These are phyloP conservation scores for Adela reaumurella DNA, from an alignment of 2,888 invertebrate genomes.

Conservation along the genomic window DNA sequence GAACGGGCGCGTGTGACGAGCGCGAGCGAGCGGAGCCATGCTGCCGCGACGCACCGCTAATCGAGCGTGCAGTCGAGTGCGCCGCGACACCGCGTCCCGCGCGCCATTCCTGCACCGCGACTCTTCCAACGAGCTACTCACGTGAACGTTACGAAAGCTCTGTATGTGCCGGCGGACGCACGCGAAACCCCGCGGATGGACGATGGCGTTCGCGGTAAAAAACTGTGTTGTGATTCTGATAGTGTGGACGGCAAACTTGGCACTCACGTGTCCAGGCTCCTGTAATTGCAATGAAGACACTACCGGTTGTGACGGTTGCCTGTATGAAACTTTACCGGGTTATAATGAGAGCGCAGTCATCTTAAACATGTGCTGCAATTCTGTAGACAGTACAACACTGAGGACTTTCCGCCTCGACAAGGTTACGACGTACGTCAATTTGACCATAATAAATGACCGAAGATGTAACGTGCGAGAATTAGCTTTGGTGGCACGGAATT, in stretches of 20 bases:
- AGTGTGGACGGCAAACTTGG: slow-evolving; percentile 28
- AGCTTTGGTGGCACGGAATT: slow-evolving; percentile 24
- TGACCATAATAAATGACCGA: slow-evolving; percentile 21
- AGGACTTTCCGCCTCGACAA: neutral
- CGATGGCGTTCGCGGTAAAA: slow-evolving; percentile 37
- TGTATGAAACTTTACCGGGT: slow-evolving; percentile 32
- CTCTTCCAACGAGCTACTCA: neutral
- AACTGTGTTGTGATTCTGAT: slow-evolving; percentile 33
- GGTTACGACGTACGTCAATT: slow-evolving; percentile 4
- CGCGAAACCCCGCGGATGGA: slow-evolving; percentile 13
- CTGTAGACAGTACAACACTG: neutral
- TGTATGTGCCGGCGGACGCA: neutral
- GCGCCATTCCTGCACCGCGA: neutral
- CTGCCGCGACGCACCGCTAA: neutral
- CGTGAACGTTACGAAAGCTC: neutral
- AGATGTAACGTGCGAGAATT: slow-evolving; percentile 28
- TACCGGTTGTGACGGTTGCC: slow-evolving; percentile 29
- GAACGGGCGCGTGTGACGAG: neutral
- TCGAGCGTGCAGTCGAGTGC: neutral
- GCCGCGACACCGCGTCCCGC: neutral
- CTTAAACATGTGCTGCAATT: slow-evolving; percentile 29
- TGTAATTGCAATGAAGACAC: slow-evolving; percentile 26
- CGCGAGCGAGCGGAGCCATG: neutral
- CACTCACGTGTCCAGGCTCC: slow-evolving; percentile 28
- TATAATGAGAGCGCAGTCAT: slow-evolving; percentile 25